Conservation (phyloP, 2,113 vertebrate genomes). For the Neopipo cinnamomea region DNA sequence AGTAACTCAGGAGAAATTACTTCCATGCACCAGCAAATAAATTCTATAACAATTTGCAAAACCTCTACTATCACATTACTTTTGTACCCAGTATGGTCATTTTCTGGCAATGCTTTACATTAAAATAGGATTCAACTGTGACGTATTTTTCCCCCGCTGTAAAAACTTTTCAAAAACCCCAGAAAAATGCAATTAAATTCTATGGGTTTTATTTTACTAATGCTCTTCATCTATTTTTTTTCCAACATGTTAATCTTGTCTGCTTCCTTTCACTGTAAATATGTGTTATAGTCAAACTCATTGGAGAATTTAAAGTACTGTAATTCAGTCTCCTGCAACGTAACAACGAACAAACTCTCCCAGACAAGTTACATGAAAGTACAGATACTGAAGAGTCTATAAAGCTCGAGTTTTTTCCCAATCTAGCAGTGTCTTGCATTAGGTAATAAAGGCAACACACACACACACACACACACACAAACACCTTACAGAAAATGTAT, state of each 20-base stretch:
- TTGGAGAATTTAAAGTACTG: background rate
- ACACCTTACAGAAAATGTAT: background rate
- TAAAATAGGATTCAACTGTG: background rate
- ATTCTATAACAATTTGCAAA: background rate
- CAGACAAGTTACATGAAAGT: conserved; percentile 13
- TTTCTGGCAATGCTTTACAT: background rate
- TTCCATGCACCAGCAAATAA: background rate
- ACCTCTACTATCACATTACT: background rate
- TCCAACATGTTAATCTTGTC: background rate
- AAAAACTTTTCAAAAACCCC: conserved; percentile 9
- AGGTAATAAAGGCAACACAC: background rate
- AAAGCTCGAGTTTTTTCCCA: background rate
- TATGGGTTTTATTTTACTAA: background rate
- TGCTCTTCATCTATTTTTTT: background rate
- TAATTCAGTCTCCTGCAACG: background rate
- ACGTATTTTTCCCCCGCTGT: background rate
- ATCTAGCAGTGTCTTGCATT: background rate
- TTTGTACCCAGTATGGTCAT: background rate
- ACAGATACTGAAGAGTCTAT: background rate
- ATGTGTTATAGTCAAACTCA: background rate
- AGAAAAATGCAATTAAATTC: background rate
- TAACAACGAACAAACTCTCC: conserved; percentile 23
- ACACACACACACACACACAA: background rate
- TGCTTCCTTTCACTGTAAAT: conserved; percentile 11
- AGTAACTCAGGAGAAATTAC: background rate